Evolutionary conservation across 1,140 invertebrate species (phyloP), one percentile per base, ranked within the genome.

Genomic region (Oryzaephilus surinamensis): DNA sequence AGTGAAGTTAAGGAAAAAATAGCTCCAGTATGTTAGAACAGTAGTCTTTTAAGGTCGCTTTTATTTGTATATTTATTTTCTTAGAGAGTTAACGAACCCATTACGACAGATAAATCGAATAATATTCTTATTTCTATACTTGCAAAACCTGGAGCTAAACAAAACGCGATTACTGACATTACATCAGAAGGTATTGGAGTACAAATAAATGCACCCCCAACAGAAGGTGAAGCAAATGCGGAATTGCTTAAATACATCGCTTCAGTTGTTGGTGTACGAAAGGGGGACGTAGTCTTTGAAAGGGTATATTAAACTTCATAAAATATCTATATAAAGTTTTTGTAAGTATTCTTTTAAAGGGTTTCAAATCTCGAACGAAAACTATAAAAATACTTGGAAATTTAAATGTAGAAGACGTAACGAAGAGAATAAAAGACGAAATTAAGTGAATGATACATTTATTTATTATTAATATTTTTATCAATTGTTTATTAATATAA

Each of bases 121-220:
- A 71, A 77, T 51, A 69, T 81, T 38, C 41, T 63, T 6, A 74
- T 84, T 18, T 71, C 73, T 63, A 69, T 87, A 28, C 63, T 76
- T 43, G 81, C 81, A 1, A 87, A 85, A 62, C 84, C 84, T 16
- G 81, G 81, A 32, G 75, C 82, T 0, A 86, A 84, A 63, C 66
- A 72, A 32, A 84, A 79, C 55, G 65, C 64, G 16, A 70, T 86
- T 41, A 83, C 78, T 54, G 78, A n/a, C n/a, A n/a, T n/a, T n/a
- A n/a, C 39, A 11, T 33, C 41, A 12, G 47, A 58, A 39, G 50
- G 52, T 11, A 52, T 51, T 37, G 35, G 74, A 23, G 62, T 84
- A 29, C 76, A 81, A 55, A 81, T 85, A 49, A 70, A 70, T 47
- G 79, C 81, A 5, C 79, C 79, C 21, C 78, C 81, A 7, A 70